Percentiles rank a stretch among this genome's conserved stretches.
Conservation (phyloP, 2,888 invertebrate genomes). For the Margaritifera margaritifera region DNA sequence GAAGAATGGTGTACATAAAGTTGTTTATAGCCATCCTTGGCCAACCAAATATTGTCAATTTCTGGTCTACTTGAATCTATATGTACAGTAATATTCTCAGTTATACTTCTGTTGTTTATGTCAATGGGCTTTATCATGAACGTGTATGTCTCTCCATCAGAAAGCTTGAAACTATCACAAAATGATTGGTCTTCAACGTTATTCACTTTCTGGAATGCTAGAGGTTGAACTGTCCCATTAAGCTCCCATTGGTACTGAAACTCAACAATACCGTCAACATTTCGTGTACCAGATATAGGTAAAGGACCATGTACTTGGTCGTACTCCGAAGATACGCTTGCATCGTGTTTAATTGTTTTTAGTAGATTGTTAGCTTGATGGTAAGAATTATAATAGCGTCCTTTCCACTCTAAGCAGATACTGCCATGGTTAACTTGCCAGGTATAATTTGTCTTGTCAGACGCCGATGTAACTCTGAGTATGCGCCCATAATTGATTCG, state of each 20-base stretch:
- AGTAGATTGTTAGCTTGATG: constrained; percentile 20
- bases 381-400: constrained; percentile 29
- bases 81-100: constrained; percentile 28
- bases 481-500: constrained; percentile 3
- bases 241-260: constrained; percentile 25
- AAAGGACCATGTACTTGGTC: constrained; percentile 34
- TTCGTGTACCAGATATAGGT: constrained; percentile 39
- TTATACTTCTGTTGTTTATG: constrained; percentile 26
- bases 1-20: constrained; percentile 40
- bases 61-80: constrained; percentile 41
- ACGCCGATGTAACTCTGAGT: constrained; percentile 27
- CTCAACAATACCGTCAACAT: constrained; percentile 32
- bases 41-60: constrained; percentile 36
- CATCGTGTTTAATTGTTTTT: constrained; percentile 21
- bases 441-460: constrained; percentile 13
- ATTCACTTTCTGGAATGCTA: constrained; percentile 12
- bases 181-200: constrained; percentile 28
- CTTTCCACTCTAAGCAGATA: constrained; percentile 34
- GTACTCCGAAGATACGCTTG: constrained; percentile 31
- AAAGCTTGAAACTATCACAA: constrained; percentile 16
- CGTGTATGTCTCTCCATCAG: constrained; percentile 39
- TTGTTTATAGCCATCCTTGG: constrained; percentile 28
- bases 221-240: constrained; percentile 4
- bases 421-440: constrained; percentile 38
- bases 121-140: constrained; percentile 36